Evolutionary conservation across 2,113 vertebrate species (phyloP), one percentile per base, ranked within the genome.

Genomic region (pig (Sus scrofa)): DNA sequence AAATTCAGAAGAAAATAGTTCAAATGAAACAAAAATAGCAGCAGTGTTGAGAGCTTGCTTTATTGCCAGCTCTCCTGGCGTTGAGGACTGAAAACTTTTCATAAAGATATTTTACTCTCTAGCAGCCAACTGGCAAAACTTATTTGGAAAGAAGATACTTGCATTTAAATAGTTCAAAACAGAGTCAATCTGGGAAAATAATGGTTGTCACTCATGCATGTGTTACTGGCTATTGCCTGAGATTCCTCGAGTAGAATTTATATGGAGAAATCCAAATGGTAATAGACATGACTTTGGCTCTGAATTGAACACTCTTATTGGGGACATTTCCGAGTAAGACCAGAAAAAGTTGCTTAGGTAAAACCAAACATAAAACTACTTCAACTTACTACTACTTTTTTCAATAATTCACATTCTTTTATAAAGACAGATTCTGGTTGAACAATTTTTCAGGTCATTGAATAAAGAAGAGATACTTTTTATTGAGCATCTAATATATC

Each of bases 331-430:
- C 86, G 54, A 89, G 14, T 54, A 85, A 94, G 67, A 71, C 7
- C 39, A 63, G 18, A 34, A 62, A 77, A 83, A 44, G 2, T 2
- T 77, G 18, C 7, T 79, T 83, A 94, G 71, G 78, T 81, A 65
- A 96, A 96, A 93, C 24, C 14, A 56, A 92, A 77, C 19, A 32
- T 30, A 60, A 3, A 30, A 83, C 81, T 67, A 89, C 34, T 85
- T 27, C 50, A 89, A 62, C 3, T 11, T 82, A 62, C 44, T 71
- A 56, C 27, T 71, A 8, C 62, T 77, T 73, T 34, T 73, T 37
- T 14, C 58, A 84, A 62, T n/a, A n/a, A 30, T 65, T 78, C 75
- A n/a, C 18, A 65, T 18, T 58, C 5, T 81, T 95, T 86, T 60
- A 60, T 90, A 74, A 94, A 75, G 22, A 70, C 5, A 74, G 26